Evolutionary conservation across 2,888 invertebrate genomes (phyloP).

Genomic region (Eupithecia pulchellata): DNA sequence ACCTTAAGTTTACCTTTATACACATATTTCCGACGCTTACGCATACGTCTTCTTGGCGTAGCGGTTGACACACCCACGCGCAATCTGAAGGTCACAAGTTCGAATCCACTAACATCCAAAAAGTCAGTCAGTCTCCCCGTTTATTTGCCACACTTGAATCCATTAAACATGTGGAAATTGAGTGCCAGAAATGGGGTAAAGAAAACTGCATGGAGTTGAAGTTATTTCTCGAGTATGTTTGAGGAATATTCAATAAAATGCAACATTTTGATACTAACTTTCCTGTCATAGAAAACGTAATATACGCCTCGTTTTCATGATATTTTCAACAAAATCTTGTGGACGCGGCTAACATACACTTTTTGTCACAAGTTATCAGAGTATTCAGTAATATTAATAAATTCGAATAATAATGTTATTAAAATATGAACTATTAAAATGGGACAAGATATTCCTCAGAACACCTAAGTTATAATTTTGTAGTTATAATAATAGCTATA

Average conservation of each 20-base stretch:
- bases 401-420: too few relatives aligned
- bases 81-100: slow-evolving; percentile 55
- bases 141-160: slow-evolving; percentile 81
- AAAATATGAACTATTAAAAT: too few relatives aligned
- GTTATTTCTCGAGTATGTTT: slow-evolving; percentile 57
- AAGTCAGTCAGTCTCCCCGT: slow-evolving; percentile 67
- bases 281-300: neutral
- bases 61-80: slow-evolving; percentile 34
- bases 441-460: too few relatives aligned
- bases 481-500: too few relatives aligned
- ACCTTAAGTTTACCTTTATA: neutral
- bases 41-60: slow-evolving; percentile 42
- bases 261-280: slow-evolving; percentile 55
- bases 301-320: neutral
- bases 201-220: slow-evolving; percentile 66
- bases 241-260: slow-evolving; percentile 68
- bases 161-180: slow-evolving; percentile 72
- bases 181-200: slow-evolving; percentile 78
- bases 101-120: slow-evolving; percentile 52
- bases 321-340: neutral
- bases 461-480: too few relatives aligned
- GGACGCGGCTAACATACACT: neutral
- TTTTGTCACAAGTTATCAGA: neutral
- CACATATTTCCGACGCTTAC: slow-evolving; percentile 29
- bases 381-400: neutral